Base-by-base conservation (phyloP, 2,797 vertebrate species). In the Melanotaenia parkinsoni region DNA sequence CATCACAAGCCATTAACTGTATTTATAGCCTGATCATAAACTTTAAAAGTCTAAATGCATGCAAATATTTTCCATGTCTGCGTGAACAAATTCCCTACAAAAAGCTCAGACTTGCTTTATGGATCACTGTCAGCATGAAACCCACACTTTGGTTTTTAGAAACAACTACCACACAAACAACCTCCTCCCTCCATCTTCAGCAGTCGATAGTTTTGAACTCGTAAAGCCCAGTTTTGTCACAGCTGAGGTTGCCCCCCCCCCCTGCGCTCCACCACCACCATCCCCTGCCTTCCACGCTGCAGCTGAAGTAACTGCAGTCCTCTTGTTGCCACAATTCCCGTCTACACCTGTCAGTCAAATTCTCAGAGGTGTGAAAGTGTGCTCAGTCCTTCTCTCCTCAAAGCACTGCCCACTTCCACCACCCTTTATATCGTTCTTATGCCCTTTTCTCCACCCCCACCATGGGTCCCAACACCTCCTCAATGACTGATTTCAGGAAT, bases 341-440 rank as follows among this genome's bases (percentile, higher is more conserved):
- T 93, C 90, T 87, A 82, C 92, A 91, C 88, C 85, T 87, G 92
- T 91, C 93, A 91, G 72, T 93, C 90, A 92, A 82, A 81, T 66
- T 67, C 72, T 57, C 81, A 2, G 65, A 80, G 82, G 84, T 73
- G 32, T 77, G 76, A 51, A 40, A 53, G 40, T 24, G 59, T 1
- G 63, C 7, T 18, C 54, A 20, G 54, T 63, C 73, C 67, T 58
- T 3, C 22, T 57, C 38, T 45, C 58, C 18, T 0, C 12, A 63
- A 63, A 47, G 59, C 76, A 47, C 61, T 28, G 14, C 76, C 76
- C 73, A 35, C 70, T 81, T 63, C 75, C 56, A 30, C 20, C 79
- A 67, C 69, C 67, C 63, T 76, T 54, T 79, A 35, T 77, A 81
- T 83, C 68, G 81, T 68, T 79, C n/a, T 65, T 68, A 79, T 73